These are phyloP conservation scores for Melozone crissalis DNA, from an alignment of 2,113 vertebrate genomes.

Conservation along the genomic window DNA sequence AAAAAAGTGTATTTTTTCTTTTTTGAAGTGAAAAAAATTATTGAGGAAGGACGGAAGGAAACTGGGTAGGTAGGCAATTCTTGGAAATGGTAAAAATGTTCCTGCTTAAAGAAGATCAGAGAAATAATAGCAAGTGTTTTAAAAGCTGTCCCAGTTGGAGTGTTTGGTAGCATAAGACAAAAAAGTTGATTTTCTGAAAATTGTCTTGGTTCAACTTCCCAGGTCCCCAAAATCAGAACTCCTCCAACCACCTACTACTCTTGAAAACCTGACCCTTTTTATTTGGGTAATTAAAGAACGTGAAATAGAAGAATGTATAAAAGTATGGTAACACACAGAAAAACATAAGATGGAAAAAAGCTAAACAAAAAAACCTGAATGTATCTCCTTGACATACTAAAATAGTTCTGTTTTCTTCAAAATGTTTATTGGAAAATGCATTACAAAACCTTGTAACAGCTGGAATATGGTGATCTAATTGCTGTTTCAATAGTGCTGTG, in stretches of 20 bases:
- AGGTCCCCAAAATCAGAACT: neutral
- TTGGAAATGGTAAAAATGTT: neutral
- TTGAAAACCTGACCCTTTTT: neutral
- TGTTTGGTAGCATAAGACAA: neutral
- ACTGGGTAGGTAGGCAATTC: neutral
- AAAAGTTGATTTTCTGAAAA: neutral
- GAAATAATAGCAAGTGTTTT: neutral
- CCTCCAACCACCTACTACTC: neutral
- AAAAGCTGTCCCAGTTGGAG: neutral
- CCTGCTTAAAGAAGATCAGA: neutral
- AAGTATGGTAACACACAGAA: neutral
- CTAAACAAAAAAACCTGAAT: neutral
- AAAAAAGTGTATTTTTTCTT: neutral
- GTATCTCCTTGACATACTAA: constrained; percentile 63
- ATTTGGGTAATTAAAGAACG: neutral
- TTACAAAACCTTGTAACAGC: constrained; percentile 75
- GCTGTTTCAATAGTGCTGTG: constrained; percentile 72
- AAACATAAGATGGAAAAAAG: neutral
- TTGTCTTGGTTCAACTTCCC: neutral
- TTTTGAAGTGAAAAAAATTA: neutral
- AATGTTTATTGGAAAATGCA: constrained; percentile 74
- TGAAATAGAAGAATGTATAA: neutral
- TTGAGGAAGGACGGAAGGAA: neutral
- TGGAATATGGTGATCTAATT: constrained; percentile 81
- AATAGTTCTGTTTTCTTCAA: constrained; percentile 62